Evolutionary conservation across 1,140 invertebrate genomes (phyloP), one percentile per base, ranked within the genome.

Genomic region (Zaprionus lachaisei): DNA sequence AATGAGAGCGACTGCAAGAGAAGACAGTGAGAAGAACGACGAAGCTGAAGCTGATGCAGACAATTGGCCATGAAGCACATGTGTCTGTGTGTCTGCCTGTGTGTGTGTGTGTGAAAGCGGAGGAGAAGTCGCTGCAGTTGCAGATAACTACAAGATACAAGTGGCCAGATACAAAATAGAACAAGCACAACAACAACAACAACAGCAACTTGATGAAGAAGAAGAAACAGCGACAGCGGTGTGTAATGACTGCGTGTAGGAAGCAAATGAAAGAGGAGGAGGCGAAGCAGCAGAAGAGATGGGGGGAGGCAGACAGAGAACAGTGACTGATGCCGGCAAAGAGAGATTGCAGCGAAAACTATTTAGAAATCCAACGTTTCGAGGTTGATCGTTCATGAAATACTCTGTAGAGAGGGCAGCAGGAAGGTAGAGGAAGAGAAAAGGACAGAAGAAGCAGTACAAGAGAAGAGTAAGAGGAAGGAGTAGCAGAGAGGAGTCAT

Each of bases 141-240:
- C 38, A 77, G 70, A 72, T 72, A 71, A 71, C 68, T 71, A 66
- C 81, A 84, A 80, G 81, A 89, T 84, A 81, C 83, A 89, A 89
- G 84, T 89, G 81, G 83, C 86, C 69, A 87, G 80, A 87, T 84
- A 87, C 78, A 89, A 87, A 87, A 86, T 87, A 89, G 83, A 87
- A 87, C 83, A 86, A 69, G 56, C 17, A 51, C 44, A 58, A 17
- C 6, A 60, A 51, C 44, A 58, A 17, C 6, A 60, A 68, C 44
- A 67, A 24, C 37, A 57, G 65, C 17, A 55, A 24, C 12, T 37
- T 12, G n/a, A 58, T 56, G 14, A 44, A n/a, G 28, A 24, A 67
- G 60, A 49, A 67, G 64, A 55, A 80, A 61, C 65, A 56, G 20
- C 24, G 44, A 20, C 62, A 22, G 49, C 12, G 20, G 61, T 54